Evolutionary conservation across 2,113 vertebrate genomes (phyloP).

Genomic region (Bos javanicus): DNA sequence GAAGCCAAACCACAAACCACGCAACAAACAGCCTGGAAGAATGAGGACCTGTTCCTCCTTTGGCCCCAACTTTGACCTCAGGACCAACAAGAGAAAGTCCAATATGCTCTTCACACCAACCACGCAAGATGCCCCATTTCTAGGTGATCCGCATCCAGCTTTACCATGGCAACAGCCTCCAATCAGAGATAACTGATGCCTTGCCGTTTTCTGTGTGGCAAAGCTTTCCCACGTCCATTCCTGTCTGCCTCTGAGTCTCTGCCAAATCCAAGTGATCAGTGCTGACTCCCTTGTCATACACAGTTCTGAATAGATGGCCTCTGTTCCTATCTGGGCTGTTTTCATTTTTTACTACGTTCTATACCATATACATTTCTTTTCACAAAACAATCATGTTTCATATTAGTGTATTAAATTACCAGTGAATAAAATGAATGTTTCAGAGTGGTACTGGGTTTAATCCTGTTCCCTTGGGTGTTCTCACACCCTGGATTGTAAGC

Average conservation of each 20-base stretch:
- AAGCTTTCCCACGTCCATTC: neutral
- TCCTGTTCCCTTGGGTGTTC: neutral
- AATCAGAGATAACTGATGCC: neutral
- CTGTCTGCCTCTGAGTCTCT: neutral
- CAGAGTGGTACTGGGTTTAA: neutral
- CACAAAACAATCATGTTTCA: neutral
- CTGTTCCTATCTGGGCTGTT: neutral
- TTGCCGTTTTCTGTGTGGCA: neutral
- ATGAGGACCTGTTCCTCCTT: neutral
- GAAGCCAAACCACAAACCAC: neutral
- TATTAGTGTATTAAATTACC: neutral
- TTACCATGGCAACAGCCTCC: neutral
- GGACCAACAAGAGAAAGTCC: neutral
- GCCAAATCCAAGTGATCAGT: too few species aligned
- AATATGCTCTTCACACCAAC: neutral
- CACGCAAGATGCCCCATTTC: accelerated
- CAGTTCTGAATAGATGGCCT: neutral
- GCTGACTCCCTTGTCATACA: neutral
- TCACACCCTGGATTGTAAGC: neutral
- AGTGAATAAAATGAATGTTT: neutral
- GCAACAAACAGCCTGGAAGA: neutral
- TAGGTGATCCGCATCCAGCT: neutral
- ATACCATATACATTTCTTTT: neutral
- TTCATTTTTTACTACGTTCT: neutral
- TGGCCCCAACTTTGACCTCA: neutral